phyloP scores from a whole-genome alignment of 2,113 vertebrate species.

The Eonycteris spelaea region DNA sequence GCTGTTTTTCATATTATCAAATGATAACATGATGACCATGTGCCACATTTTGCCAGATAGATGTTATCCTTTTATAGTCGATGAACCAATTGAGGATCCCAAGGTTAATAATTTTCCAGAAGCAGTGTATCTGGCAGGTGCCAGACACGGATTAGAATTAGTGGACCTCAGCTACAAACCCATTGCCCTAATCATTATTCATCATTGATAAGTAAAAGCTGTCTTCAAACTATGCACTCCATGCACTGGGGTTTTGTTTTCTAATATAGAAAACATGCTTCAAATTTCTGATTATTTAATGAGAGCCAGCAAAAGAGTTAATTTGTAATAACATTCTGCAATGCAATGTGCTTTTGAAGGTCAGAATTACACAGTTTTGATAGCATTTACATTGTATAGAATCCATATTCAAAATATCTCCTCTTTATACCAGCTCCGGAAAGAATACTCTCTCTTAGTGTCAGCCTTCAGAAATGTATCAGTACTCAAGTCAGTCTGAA shows the following conservation, averaged over 20 bases:
- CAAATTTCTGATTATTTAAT: background rate
- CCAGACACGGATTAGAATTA: background rate
- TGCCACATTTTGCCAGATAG: background rate
- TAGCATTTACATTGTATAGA: background rate
- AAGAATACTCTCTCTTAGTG: background rate
- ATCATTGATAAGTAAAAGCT: background rate
- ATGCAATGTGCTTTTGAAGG: background rate
- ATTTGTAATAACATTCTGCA: background rate
- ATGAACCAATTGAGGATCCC: background rate
- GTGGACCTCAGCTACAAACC: background rate
- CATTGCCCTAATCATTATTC: background rate
- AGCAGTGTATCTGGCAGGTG: background rate
- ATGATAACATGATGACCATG: background rate
- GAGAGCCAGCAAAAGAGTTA: background rate
- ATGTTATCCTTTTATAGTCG: background rate
- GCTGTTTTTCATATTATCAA: background rate
- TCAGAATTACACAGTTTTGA: background rate
- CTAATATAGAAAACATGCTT: background rate
- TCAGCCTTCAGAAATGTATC: background rate
- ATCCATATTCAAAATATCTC: background rate
- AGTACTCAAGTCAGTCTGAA: background rate
- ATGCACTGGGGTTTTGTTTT: background rate
- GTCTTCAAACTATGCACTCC: background rate
- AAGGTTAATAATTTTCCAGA: background rate
- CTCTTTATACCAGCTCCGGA: background rate